Conservation (phyloP, 2,888 invertebrate genomes). For the Lissonota sp. region DNA sequence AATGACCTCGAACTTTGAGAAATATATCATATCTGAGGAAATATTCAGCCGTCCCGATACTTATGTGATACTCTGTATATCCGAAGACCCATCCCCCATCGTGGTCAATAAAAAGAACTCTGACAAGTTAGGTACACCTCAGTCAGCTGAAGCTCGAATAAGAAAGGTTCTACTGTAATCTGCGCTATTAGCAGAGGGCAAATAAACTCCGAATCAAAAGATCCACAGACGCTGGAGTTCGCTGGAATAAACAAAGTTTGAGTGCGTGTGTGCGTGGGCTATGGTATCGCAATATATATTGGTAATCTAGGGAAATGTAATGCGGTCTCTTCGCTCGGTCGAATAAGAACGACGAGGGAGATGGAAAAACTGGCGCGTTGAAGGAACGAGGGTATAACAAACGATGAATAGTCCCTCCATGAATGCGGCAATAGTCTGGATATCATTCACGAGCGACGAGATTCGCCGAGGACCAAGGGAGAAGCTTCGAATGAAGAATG, state of each 20-base stretch:
- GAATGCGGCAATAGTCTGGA: slow-evolving; percentile 48
- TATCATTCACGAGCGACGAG: slow-evolving; percentile 49
- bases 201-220: slow-evolving; percentile 27
- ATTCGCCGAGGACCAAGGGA: slow-evolving; percentile 21
- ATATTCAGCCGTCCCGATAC: too few species aligned
- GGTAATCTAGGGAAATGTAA: slow-evolving; percentile 34
- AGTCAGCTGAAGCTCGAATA: too few species aligned
- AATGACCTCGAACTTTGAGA: too few species aligned
- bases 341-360: slow-evolving; percentile 18
- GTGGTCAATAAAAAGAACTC: too few species aligned
- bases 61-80: too few species aligned
- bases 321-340: slow-evolving; percentile 12
- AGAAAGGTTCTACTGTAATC: too few species aligned
- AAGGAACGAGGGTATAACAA: slow-evolving; percentile 60
- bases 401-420: slow-evolving; percentile 58
- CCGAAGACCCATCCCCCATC: too few species aligned
- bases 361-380: slow-evolving; percentile 21
- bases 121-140: too few species aligned
- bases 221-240: slow-evolving; percentile 28
- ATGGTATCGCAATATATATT: slow-evolving; percentile 36
- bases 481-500: slow-evolving; percentile 65
- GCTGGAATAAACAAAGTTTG: slow-evolving; percentile 51
- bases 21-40: too few species aligned
- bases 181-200: slow-evolving; percentile 10
- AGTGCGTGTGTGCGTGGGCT: background rate